These are phyloP conservation scores for Rhodophaea formosa DNA, from an alignment of 2,888 invertebrate species.

Conservation along the genomic window DNA sequence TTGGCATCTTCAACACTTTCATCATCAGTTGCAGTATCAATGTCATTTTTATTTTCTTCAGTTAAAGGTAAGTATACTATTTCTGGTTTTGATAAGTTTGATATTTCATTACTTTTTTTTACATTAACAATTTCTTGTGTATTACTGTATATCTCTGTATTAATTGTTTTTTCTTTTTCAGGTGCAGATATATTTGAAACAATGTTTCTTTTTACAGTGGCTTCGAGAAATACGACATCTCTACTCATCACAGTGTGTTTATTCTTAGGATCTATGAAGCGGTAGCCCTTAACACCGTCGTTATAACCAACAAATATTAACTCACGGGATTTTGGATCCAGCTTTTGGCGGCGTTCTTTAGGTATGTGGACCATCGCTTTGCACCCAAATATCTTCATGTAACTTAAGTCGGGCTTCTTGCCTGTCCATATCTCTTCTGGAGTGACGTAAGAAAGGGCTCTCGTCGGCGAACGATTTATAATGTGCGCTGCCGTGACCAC, in stretches of 20 bases:
- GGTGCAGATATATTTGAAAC: not conserved
- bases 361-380: not conserved
- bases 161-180: too few relatives aligned
- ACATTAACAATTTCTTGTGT: too few relatives aligned
- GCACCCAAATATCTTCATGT: slow-evolving; percentile 48
- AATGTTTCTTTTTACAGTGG: not conserved
- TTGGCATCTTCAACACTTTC: too few relatives aligned
- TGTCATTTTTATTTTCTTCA: too few relatives aligned
- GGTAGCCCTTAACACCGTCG: not conserved
- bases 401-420: slow-evolving; percentile 18
- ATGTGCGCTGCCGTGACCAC: slow-evolving; percentile 3
- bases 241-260: not conserved
- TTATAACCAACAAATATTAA: not conserved
- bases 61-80: too few relatives aligned
- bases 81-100: too few relatives aligned
- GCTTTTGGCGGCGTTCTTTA: not conserved
- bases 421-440: slow-evolving; percentile 21
- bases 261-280: not conserved
- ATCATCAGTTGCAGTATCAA: too few relatives aligned
- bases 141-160: too few relatives aligned
- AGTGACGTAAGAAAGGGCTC: slow-evolving; percentile 2
- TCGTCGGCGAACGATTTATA: slow-evolving; percentile 16
- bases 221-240: not conserved
- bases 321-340: not conserved
- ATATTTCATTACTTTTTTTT: too few relatives aligned